Base-by-base conservation (phyloP, 2,888 invertebrate genomes). In the Myopa tessellatipennis region DNA sequence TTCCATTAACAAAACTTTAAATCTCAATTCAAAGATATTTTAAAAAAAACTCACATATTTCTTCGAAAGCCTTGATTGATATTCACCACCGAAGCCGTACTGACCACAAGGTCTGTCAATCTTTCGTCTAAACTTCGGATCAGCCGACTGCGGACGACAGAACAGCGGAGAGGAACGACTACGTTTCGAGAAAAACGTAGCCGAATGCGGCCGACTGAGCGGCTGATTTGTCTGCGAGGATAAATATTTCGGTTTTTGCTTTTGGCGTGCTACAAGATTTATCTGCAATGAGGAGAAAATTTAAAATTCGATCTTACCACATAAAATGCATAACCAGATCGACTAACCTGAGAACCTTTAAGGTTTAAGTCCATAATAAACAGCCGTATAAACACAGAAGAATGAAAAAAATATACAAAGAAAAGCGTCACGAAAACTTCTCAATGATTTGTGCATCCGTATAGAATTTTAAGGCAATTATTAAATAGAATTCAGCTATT, bases 291-390 rank as follows among this genome's bases (percentile, higher is more conserved):
- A 60, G 10, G 16, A 68, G 71, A 12, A 40, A 74, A 18, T 26
- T 26, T 26, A 1, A 26, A 26, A 26, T 26, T 26, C 26, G 26
- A 26, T 26, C 26, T 26, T 26, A 26, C 26, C 26, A 26, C 26
- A 26, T 26, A 26, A 26, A 26, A 26, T 34, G 14, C 68, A 45
- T 3, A 58, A 40, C 38, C 69, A 38, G 65, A 14, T 58, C 10
- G 26, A 80, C 83, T 81, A 79, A 89, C 89, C 86, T 89, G 89
- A 52, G 89, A 90, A 79, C 89, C 89, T 80, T 82, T 83, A 74
- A 90, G 86, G 85, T 88, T 86, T 84, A 90, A 87, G 87, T 90
- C 89, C 89, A 89, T 89, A 85, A 85, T 88, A 86, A 68, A 4
- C 18, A 61, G 10, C 18, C 18, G 34, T 26, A 3, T 10, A 61